Evolutionary conservation across 2,113 vertebrate genomes (phyloP).

Genomic region (Strix uralensis): DNA sequence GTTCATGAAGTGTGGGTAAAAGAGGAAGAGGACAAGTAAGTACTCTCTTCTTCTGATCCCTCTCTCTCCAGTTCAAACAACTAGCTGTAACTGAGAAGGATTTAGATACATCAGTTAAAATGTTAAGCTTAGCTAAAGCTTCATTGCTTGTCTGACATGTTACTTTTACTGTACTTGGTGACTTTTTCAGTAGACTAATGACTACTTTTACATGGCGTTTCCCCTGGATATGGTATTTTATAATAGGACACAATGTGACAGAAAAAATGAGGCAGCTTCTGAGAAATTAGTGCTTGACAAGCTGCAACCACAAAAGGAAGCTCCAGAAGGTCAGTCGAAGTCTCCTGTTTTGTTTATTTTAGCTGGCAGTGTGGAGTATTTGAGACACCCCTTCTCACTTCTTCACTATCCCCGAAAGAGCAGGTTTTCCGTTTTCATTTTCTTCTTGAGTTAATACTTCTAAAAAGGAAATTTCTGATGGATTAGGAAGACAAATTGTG

Average conservation of each 20-base stretch:
- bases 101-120: background rate
- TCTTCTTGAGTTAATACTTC: background rate
- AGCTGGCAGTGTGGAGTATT: background rate
- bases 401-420: background rate
- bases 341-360: background rate
- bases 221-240: background rate
- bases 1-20: slow-evolving; percentile 82
- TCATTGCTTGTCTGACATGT: background rate
- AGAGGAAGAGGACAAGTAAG: slow-evolving; percentile 70
- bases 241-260: slow-evolving; percentile 72
- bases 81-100: background rate
- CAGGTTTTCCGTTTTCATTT: background rate
- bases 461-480: background rate
- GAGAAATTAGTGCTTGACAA: background rate
- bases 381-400: background rate
- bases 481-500: background rate
- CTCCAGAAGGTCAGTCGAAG: slow-evolving; percentile 69
- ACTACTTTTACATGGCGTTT: background rate
- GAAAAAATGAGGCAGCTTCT: slow-evolving; percentile 26
- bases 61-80: background rate
- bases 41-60: background rate
- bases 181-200: background rate
- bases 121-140: background rate
- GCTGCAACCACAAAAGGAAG: slow-evolving; percentile 43
- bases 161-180: background rate